phyloP scores from a whole-genome alignment of 1,140 invertebrate genomes.

The Drosophila murphyi region DNA sequence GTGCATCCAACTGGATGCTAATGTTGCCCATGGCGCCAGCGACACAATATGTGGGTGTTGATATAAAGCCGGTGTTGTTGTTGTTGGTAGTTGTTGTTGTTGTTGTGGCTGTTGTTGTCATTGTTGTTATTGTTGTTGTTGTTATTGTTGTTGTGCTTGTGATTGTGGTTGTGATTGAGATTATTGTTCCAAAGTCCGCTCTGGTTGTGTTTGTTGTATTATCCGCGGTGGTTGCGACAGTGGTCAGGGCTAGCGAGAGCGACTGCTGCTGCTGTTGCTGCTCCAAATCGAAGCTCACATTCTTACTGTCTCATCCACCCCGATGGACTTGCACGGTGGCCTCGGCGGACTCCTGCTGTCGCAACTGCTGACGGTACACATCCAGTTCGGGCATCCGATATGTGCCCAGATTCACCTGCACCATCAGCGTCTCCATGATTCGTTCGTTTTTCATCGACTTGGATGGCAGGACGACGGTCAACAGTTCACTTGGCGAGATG shows the following conservation, averaged over 20 bases:
- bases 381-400: conserved; percentile 95
- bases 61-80: conserved; percentile 1
- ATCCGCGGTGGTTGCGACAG: conserved; percentile 23
- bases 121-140: conserved; percentile 3
- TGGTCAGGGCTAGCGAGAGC: conserved; percentile 12
- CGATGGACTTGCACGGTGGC: conserved; percentile 85
- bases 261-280: conserved; percentile 65
- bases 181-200: too few relatives aligned
- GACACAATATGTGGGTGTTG: not conserved
- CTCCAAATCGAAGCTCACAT: conserved; percentile 84
- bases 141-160: conserved; percentile 3
- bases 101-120: conserved; percentile 8
- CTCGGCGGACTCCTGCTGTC: conserved; percentile 94
- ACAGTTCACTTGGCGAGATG: conserved; percentile 96
- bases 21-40: conserved; percentile 20
- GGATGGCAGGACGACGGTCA: conserved; percentile 95
- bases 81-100: conserved; percentile 2
- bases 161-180: conserved; percentile 2
- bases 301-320: conserved; percentile 84
- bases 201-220: not conserved
- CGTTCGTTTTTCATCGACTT: conserved; percentile 97
- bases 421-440: conserved; percentile 96
- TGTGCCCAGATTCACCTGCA: conserved; percentile 96
- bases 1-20: conserved; percentile 50
- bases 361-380: conserved; percentile 93